Base-by-base conservation (phyloP, 1,140 invertebrate genomes). In the Diabrotica virgifera region DNA sequence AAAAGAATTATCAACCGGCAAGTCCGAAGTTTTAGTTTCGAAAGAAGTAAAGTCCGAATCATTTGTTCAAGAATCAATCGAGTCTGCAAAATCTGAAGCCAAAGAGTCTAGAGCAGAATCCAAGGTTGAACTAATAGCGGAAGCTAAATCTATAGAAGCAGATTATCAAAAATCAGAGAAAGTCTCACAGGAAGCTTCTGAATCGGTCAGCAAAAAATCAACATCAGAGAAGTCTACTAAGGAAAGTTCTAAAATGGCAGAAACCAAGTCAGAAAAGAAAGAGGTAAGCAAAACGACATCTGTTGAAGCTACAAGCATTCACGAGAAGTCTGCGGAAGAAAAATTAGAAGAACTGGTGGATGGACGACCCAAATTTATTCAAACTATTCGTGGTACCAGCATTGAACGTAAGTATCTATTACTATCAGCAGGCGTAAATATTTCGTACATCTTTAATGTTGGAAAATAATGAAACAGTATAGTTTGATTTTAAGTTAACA, bases 371-470 rank as follows among this genome's bases (percentile, higher is more conserved):
- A 79, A 84, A 24, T 90, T 93, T 72, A 79, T 83, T 9, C 89
- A 89, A 76, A 90, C 90, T 9, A 83, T 92, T 58, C 85, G 88
- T 78, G 90, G 90, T 69, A 84, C 85, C 62, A 89, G 83, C 73
- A 85, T 90, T 64, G 88, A 92, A 85, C 89, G 91, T 93, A 85
- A 91, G 91, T 73, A 61, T 53, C 58, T n/a, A n/a, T 24, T 24
- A 24, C 24, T 24, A 24, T 24, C 24, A 24, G 24, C 8, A 9
- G 12, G 24, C 40, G 46, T 46, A 60, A 57, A 36, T 13, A 24
- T 24, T 24, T 24, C 24, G 24, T 24, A 24, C 24, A 24, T 24
- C 4, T 24, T 24, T 24, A 24, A 24, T 24, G 24, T 24, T 1
- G 24, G 24, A 24, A 24, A 24, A 24, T 24, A 24, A 24, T 24